These are phyloP conservation scores for Synergus umbraculus DNA, from an alignment of 2,888 invertebrate species.

Conservation along the genomic window DNA sequence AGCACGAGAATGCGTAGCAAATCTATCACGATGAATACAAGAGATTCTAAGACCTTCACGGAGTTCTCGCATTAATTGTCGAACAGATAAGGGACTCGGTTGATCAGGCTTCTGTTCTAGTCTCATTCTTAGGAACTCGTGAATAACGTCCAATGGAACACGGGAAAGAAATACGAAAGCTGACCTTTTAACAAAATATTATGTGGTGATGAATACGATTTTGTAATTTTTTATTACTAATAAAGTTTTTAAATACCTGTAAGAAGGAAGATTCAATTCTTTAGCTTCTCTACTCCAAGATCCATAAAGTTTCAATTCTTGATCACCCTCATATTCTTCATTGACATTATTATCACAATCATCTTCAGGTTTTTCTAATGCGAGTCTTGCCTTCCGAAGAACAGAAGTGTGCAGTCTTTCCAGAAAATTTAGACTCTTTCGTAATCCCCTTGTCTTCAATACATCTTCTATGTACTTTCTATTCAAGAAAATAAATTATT, in stretches of 20 bases:
- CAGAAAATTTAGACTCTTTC: constrained; percentile 89
- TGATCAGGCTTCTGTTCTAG: constrained; percentile 89
- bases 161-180: constrained; percentile 92
- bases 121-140: constrained; percentile 92
- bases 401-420: constrained; percentile 85
- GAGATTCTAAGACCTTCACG: constrained; percentile 93
- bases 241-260: constrained; percentile 76
- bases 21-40: constrained; percentile 88
- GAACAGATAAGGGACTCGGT: constrained; percentile 91
- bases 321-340: constrained; percentile 76
- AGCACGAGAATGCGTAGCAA: constrained; percentile 82
- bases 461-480: constrained; percentile 92
- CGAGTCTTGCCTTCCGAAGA: constrained; percentile 84
- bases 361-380: constrained; percentile 81
- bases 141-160: constrained; percentile 93
- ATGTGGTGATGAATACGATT: neutral
- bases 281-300: constrained; percentile 87
- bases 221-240: no score
- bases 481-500: constrained; percentile 40
- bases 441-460: constrained; percentile 91
- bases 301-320: constrained; percentile 83
- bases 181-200: constrained; percentile 76
- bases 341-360: constrained; percentile 49
- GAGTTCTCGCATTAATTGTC: constrained; percentile 93
- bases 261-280: constrained; percentile 90